These are phyloP conservation scores for Corvus cornix DNA, from an alignment of 2,113 vertebrate genomes.

Conservation along the genomic window DNA sequence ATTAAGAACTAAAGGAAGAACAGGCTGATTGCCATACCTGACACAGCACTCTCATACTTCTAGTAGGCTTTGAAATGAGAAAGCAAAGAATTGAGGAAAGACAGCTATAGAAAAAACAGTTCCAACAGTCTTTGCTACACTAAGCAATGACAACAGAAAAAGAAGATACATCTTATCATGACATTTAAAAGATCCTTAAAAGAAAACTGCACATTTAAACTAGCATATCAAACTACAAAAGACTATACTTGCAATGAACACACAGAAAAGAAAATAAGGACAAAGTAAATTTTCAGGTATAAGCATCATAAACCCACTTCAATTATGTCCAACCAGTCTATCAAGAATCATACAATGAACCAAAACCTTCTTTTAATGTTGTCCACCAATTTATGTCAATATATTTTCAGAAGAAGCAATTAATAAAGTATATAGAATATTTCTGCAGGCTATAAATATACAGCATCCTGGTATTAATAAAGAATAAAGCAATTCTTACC, in stretches of 20 bases:
- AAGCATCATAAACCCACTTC: background rate
- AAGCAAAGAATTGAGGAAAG: constrained; percentile 92
- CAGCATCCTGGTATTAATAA: background rate
- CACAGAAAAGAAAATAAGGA: background rate
- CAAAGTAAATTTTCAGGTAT: background rate
- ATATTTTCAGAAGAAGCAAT: background rate
- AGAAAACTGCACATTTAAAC: constrained; percentile 17
- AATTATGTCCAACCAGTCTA: background rate
- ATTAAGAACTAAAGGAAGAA: constrained; percentile 76
- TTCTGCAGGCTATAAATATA: background rate
- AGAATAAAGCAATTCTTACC: constrained; percentile 78
- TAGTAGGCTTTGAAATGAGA: constrained; percentile 98
- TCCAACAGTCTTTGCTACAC: constrained; percentile 63
- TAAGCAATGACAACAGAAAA: constrained; percentile 37
- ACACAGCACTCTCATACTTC: constrained; percentile 99
- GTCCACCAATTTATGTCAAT: background rate
- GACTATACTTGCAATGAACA: background rate
- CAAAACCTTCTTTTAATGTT: background rate
- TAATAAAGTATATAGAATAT: background rate
- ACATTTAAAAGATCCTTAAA: background rate
- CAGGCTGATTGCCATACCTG: constrained; percentile 91
- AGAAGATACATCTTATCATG: background rate
- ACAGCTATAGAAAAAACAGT: constrained; percentile 70
- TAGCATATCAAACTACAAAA: background rate
- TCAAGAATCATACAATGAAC: background rate